Conservation (phyloP, 2,888 invertebrate genomes). For the Thymelicus lineola region DNA sequence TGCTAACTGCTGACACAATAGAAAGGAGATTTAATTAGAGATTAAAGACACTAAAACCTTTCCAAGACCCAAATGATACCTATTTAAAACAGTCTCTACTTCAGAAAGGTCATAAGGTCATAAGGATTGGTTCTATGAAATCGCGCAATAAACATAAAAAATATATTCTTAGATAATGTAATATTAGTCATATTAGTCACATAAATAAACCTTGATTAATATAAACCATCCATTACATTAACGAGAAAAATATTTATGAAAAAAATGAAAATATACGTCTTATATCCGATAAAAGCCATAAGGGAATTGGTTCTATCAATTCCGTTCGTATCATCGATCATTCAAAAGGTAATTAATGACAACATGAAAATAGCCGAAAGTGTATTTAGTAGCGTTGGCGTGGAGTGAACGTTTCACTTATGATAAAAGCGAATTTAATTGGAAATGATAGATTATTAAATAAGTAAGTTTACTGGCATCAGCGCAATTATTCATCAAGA, state of each 20-base stretch:
- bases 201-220: background rate
- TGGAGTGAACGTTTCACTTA: background rate
- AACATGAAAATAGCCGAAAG: constrained; percentile 35
- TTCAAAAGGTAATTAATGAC: constrained; percentile 41
- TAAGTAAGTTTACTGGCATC: background rate
- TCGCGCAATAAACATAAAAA: background rate
- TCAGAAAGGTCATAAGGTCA: background rate
- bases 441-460: constrained; percentile 1
- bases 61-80: too few relatives aligned
- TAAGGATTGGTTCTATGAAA: too few relatives aligned
- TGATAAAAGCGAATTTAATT: constrained; percentile 24
- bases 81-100: too few relatives aligned
- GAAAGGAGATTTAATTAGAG: too few relatives aligned
- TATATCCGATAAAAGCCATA: constrained; percentile 11
- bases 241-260: constrained; percentile 2
- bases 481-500: background rate
- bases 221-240: constrained; percentile 9
- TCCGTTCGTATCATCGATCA: constrained; percentile 36
- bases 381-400: constrained; percentile 24
- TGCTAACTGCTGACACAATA: too few relatives aligned
- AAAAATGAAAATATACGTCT: background rate
- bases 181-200: background rate
- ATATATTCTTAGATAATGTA: too few relatives aligned
- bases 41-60: too few relatives aligned
- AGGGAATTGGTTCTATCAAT: constrained; percentile 31